Evolutionary conservation across 2,888 invertebrate species (phyloP).

Genomic region (Tenthredo distinguenda): DNA sequence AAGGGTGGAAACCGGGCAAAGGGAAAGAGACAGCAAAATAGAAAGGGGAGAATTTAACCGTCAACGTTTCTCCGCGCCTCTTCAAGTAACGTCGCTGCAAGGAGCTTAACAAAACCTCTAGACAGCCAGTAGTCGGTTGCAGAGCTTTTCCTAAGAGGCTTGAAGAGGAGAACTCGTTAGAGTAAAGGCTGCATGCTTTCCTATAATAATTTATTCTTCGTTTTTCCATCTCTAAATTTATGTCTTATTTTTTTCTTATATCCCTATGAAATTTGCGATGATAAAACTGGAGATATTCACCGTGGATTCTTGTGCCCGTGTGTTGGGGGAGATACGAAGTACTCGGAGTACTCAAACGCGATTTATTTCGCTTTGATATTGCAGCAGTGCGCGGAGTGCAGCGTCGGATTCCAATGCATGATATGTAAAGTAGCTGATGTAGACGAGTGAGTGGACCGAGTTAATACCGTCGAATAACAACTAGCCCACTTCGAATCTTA

Average conservation of each 20-base stretch:
- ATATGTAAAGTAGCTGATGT: constrained; percentile 23
- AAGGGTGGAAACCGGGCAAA: neutral
- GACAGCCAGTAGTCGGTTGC: constrained; percentile 2
- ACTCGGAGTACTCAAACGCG: neutral
- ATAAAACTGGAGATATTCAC: neutral
- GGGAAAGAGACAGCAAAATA: neutral
- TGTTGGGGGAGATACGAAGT: neutral
- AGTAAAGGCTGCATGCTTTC: neutral
- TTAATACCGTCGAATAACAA: constrained; percentile 26
- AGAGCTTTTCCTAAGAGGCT: constrained; percentile 29
- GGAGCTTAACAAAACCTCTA: constrained; percentile 27
- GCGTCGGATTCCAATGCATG: neutral
- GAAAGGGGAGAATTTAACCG: neutral
- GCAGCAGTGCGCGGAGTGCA: neutral
- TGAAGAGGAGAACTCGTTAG: constrained; percentile 12
- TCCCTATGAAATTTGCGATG: neutral
- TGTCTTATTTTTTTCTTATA: neutral
- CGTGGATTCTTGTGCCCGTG: neutral
- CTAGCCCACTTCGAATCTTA: neutral
- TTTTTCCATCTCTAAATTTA: neutral
- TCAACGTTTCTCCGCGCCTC: neutral
- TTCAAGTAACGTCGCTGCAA: constrained; percentile 18
- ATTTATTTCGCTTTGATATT: constrained; percentile 10
- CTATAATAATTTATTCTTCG: neutral
- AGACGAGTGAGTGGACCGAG: constrained; percentile 9